A percentile compares a stretch with the other conserved stretches of the same genome.
phyloP scores from a whole-genome alignment of 2,113 vertebrate genomes.

The Trochalopteron elliotii region DNA sequence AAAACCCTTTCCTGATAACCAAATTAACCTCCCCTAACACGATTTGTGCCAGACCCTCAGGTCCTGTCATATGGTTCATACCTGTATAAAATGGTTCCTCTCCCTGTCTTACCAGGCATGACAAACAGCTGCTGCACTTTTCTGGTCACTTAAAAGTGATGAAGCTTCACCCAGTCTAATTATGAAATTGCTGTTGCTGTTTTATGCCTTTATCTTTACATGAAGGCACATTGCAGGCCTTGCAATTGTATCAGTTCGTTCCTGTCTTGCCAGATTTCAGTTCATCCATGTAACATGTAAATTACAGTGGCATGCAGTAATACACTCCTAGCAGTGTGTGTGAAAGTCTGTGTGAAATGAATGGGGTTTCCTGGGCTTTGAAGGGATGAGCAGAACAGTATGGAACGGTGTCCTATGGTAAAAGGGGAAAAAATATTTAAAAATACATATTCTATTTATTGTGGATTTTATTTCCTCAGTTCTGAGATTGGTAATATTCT shows the following conservation, averaged over 20 bases:
- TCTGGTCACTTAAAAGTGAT: neutral
- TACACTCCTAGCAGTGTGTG: rapidly evolving
- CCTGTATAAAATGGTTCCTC: neutral
- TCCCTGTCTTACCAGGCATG: neutral
- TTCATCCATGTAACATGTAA: neutral
- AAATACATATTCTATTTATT: conserved; percentile 48
- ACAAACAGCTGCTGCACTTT: neutral
- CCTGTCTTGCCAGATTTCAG: neutral
- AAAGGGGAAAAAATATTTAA: neutral
- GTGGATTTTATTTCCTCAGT: conserved; percentile 57
- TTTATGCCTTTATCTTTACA: neutral
- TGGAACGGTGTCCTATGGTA: neutral
- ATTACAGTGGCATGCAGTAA: neutral
- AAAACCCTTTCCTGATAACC: neutral
- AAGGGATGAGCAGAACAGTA: neutral
- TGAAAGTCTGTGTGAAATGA: neutral
- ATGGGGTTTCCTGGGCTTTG: neutral
- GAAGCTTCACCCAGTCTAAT: neutral
- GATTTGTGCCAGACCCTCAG: neutral
- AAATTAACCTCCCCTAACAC: too few relatives aligned
- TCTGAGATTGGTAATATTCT: conserved; percentile 60
- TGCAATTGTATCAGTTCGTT: neutral
- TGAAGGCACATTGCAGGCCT: neutral
- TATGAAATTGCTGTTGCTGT: neutral
- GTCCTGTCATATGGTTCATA: neutral